Evolutionary conservation across 2,888 invertebrate genomes (phyloP).

Genomic region (Macrophya alboannulata): DNA sequence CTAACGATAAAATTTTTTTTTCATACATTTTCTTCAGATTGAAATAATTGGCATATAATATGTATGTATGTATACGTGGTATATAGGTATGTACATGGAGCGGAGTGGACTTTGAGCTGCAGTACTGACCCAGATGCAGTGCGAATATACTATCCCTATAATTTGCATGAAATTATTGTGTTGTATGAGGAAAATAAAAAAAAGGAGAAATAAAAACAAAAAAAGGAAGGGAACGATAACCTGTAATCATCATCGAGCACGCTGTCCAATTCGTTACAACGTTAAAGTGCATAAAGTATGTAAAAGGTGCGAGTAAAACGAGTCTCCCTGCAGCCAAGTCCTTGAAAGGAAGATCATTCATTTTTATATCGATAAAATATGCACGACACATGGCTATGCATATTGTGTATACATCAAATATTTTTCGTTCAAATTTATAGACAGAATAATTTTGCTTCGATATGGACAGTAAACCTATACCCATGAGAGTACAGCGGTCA

Average conservation of each 20-base stretch:
- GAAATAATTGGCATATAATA: background rate
- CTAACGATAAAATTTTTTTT: background rate
- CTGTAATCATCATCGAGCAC: constrained; percentile 26
- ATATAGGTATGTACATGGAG: no score
- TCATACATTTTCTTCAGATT: background rate
- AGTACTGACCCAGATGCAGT: constrained; percentile 46
- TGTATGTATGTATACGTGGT: no score
- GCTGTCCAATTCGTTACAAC: constrained; percentile 31
- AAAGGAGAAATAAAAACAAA: no score
- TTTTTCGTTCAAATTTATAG: no score
- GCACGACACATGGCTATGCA: no score
- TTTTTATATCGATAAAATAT: background rate
- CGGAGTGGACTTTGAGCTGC: background rate
- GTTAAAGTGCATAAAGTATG: constrained; percentile 11
- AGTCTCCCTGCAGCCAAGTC: background rate
- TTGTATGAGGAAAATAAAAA: background rate
- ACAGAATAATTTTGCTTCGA: no score
- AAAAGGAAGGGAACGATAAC: constrained; percentile 6
- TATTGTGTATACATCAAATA: no score
- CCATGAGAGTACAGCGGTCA: no score
- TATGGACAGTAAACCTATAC: no score
- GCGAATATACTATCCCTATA: constrained; percentile 14
- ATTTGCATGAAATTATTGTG: constrained; percentile 45
- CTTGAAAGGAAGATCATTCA: background rate
- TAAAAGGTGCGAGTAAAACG: constrained; percentile 7